Evolutionary conservation across 2,113 vertebrate genomes (phyloP), one percentile per base, ranked within the genome.

Genomic region (Pelodiscus sinensis): DNA sequence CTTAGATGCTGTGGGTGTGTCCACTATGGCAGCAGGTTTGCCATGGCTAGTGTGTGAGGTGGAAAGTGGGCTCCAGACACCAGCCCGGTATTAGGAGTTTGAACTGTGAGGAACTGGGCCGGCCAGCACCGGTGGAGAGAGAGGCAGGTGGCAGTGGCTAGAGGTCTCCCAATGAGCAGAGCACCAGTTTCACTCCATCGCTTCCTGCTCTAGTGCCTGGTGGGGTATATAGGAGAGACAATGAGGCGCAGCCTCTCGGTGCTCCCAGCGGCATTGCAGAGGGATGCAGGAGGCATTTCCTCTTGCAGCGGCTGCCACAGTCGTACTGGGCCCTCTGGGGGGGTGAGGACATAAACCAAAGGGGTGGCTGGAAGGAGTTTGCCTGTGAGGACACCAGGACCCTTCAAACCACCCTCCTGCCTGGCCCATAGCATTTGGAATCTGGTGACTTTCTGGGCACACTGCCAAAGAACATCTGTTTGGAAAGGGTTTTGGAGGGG

Each of bases 1-100:
- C 89, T 38, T 22, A 38, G 38, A 0, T 0, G 0, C 21, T 1
- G 8, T 86, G 35, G 84, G 31, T 83, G 73, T 44, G 60, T 27
- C 22, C 24, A 25, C 6, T 24, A 3, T 68, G 38, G 35, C 24
- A 75, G 38, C 5, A 11, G 71, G 10, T 44, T n/a, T 11, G 19
- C 71, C 6, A 24, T 21, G 35, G 2, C 5, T 75, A 38, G 14
- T 60, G 5, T 12, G 13, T 1, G 12, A 54, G 57, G 44, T 71
- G 56, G 55, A 85, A 84, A 89, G 56, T 13, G 13, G 51, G 58
- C 18, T 44, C 11, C n/a, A 13, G 35, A 22, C 10, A 10, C 38
- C 71, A 2, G 9, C 12, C 24, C 35, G 7, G 38, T 25, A 44
- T 35, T 77, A 25, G 73, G 38, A 25, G 22, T 77, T 8, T 92